Evolutionary conservation across 2,888 invertebrate species (phyloP).

Genomic region (Stratiomys singularior): DNA sequence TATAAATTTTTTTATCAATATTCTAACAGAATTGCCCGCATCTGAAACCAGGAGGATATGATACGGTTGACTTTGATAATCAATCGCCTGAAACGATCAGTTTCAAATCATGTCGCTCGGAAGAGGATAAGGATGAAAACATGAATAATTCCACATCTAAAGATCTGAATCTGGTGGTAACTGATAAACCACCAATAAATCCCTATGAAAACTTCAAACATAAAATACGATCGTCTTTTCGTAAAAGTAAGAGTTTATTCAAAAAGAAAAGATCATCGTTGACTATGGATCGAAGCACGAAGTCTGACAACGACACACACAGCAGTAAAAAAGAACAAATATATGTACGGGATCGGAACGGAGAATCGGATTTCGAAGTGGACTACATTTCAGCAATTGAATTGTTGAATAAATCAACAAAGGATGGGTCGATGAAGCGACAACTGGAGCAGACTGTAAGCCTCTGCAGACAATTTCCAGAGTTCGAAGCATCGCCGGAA

Average conservation of each 20-base stretch:
- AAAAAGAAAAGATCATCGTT: conserved; percentile 57
- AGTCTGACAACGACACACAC: conserved; percentile 31
- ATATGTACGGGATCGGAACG: conserved; percentile 47
- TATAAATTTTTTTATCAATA: neutral
- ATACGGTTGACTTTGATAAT: conserved; percentile 34
- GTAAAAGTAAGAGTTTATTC: conserved; percentile 60
- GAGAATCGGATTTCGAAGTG: conserved; percentile 57
- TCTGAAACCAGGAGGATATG: conserved; percentile 11
- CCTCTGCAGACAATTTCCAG: conserved; percentile 66
- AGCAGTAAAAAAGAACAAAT: neutral
- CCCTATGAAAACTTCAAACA: conserved; percentile 60
- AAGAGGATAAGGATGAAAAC: conserved; percentile 30
- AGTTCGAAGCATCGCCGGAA: conserved; percentile 66
- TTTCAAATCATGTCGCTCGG: conserved; percentile 25
- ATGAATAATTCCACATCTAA: conserved; percentile 33
- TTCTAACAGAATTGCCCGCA: conserved; percentile 18
- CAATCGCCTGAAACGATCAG: conserved; percentile 26
- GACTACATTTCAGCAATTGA: conserved; percentile 56
- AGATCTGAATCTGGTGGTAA: conserved; percentile 3
- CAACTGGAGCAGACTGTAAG: conserved; percentile 66
- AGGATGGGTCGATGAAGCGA: conserved; percentile 57
- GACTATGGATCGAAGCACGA: conserved; percentile 51
- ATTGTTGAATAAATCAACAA: conserved; percentile 50
- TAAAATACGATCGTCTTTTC: conserved; percentile 61
- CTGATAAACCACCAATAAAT: conserved; percentile 52